Percentiles rank a stretch among this genome's conserved stretches.
Evolutionary conservation across 2,113 vertebrate species (phyloP).

Genomic region (Larimichthys crocea): DNA sequence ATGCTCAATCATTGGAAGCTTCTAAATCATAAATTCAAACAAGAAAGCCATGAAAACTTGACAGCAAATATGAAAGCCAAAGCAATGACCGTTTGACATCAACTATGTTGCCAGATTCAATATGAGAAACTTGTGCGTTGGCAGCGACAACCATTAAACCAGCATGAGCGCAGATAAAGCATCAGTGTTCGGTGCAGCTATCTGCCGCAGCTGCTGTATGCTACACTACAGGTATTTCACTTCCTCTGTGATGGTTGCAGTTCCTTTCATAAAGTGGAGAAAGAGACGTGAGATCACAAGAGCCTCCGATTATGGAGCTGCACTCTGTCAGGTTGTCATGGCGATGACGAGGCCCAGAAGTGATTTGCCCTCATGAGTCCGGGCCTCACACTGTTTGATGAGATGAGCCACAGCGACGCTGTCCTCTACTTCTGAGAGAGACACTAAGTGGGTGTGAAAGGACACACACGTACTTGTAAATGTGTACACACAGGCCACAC

Average conservation of each 20-base stretch:
- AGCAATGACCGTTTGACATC: neutral
- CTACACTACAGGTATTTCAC: constrained; percentile 8
- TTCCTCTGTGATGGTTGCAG: constrained; percentile 4
- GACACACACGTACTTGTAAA: constrained; percentile 16
- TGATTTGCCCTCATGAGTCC: constrained; percentile 23
- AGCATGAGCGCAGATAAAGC: no score
- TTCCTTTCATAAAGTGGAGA: constrained; percentile 27
- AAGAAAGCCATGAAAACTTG: neutral
- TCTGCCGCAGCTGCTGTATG: neutral
- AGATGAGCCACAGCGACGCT: constrained; percentile 17
- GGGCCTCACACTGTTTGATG: constrained; percentile 34
- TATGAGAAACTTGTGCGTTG: neutral
- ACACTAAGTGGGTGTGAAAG: constrained; percentile 18
- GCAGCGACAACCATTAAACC: neutral
- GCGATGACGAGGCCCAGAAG: constrained; percentile 40
- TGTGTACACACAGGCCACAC: neutral
- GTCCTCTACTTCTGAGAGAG: constrained; percentile 6
- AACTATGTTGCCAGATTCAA: neutral
- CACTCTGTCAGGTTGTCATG: constrained; percentile 50
- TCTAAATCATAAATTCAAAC: neutral
- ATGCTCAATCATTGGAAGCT: neutral
- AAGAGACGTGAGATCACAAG: constrained; percentile 4
- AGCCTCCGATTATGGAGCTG: neutral
- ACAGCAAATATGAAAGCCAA: neutral
- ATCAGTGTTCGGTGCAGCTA: neutral